Conservation (phyloP, 2,888 invertebrate species). For the Zele albiditarsus region DNA sequence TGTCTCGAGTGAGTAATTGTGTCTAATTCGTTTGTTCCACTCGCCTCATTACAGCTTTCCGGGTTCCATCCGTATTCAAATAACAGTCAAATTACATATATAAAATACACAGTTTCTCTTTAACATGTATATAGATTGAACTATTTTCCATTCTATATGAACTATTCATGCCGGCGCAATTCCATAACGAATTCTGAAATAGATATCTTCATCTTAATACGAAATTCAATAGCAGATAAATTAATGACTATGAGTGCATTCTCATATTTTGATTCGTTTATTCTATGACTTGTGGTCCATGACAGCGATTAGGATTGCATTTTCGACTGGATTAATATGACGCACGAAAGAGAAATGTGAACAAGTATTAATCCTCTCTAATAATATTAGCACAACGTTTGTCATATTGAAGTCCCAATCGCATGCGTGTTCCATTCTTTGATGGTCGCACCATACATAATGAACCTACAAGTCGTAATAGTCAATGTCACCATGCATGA, state of each 20-base stretch:
- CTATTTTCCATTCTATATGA: not conserved
- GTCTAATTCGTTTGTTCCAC: slow-evolving; percentile 29
- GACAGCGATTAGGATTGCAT: too few relatives aligned
- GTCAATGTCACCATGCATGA: not conserved
- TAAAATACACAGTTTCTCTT: not conserved
- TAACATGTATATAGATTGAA: not conserved
- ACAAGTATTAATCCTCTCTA: too few relatives aligned
- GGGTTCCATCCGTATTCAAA: slow-evolving; percentile 9
- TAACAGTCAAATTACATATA: not conserved
- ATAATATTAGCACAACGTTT: too few relatives aligned
- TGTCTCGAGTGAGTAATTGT: slow-evolving; percentile 27
- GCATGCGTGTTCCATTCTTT: not conserved
- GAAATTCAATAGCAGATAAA: too few relatives aligned
- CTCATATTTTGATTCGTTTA: too few relatives aligned
- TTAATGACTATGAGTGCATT: too few relatives aligned
- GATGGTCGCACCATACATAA: not conserved
- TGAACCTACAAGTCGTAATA: not conserved
- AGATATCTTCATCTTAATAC: too few relatives aligned
- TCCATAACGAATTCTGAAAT: too few relatives aligned
- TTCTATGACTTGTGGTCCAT: too few relatives aligned
- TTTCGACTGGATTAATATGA: too few relatives aligned
- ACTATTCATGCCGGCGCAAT: not conserved
- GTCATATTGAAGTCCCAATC: too few relatives aligned
- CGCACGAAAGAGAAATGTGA: too few relatives aligned
- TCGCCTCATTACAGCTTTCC: slow-evolving; percentile 31